These are phyloP conservation scores for Pterophyllum scalare DNA, from an alignment of 2,113 vertebrate species.

Conservation along the genomic window DNA sequence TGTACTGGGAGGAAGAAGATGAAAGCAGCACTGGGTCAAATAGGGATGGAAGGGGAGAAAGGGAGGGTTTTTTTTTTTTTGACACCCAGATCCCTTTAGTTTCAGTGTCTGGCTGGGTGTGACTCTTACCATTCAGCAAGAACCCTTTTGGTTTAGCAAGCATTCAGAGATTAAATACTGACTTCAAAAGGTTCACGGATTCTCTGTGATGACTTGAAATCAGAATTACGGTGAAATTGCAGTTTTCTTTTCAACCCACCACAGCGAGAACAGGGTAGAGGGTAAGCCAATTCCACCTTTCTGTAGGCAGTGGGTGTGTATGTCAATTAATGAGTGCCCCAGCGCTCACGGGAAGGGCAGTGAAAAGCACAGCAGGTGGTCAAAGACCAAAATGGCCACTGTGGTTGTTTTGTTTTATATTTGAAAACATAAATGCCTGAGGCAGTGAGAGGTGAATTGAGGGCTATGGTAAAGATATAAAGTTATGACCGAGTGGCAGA, in stretches of 20 bases:
- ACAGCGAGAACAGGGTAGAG: conserved; percentile 15
- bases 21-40: conserved; percentile 64
- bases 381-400: conserved; percentile 28
- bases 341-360: conserved; percentile 35
- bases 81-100: conserved; percentile 53
- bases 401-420: conserved; percentile 34
- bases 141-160: conserved; percentile 37
- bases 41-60: conserved; percentile 23
- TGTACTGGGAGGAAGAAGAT: conserved; percentile 66
- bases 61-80: conserved; percentile 20
- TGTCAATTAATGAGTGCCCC: conserved; percentile 38
- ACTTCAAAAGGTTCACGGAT: conserved; percentile 57
- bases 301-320: conserved; percentile 28
- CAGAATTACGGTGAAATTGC: conserved; percentile 40
- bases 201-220: conserved; percentile 59
- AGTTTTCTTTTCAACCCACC: conserved; percentile 14
- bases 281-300: conserved; percentile 34
- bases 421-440: conserved; percentile 51
- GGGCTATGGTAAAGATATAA: conserved; percentile 39
- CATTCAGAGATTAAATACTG: conserved; percentile 67
- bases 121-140: conserved; percentile 39
- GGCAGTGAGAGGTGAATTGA: conserved; percentile 36
- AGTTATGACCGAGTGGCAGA: conserved; percentile 53
- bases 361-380: conserved; percentile 45
- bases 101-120: conserved; percentile 32